Evolutionary conservation across 2,113 vertebrate species (phyloP), one percentile per base, ranked within the genome.

Genomic region (Lophotis ruficrista): DNA sequence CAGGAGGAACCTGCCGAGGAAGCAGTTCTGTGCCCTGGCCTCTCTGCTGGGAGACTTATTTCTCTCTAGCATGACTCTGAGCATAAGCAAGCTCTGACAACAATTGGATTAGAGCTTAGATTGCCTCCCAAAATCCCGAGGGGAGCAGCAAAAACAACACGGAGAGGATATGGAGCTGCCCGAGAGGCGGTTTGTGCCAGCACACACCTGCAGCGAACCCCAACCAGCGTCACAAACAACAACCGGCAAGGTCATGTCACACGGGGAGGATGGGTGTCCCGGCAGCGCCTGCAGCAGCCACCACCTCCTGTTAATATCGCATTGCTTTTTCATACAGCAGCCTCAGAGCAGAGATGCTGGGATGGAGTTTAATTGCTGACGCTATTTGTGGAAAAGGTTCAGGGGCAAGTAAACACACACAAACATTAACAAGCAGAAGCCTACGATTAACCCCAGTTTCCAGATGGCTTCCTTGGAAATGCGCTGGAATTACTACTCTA

Each of bases 271-370:
- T 0, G 3, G 35, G 37, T 24, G 57, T 17, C 41, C 60, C 4
- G 0, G 41, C 33, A 70, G 61, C 1, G 1, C 38, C 68, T n/a
- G 1, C 20, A 41, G 60, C 51, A 69, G 30, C 62, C 76, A 3
- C 13, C 1, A 2, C 41, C 47, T 64, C n/a, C 18, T 3, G 0
- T 37, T 24, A 20, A 21, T 1, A 5, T 6, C 2, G 4, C 22
- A 1, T 21, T 31, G 22, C 28, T 62, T 33, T 47, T 28, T 45
- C 69, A 21, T 4, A 7, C 31, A 69, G 51, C 65, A 70, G 33
- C 60, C 84, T 45, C n/a, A 2, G 60, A 82, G 89, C 83, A 89
- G 35, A 15, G 45, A 24, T 2, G 47, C 65, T 24, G 61, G 22
- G 73, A 21, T 20, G 47, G 57, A 58, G 20, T 35, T 37, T 41